phyloP scores from a whole-genome alignment of 2,797 vertebrate species.

The Danio choprae region DNA sequence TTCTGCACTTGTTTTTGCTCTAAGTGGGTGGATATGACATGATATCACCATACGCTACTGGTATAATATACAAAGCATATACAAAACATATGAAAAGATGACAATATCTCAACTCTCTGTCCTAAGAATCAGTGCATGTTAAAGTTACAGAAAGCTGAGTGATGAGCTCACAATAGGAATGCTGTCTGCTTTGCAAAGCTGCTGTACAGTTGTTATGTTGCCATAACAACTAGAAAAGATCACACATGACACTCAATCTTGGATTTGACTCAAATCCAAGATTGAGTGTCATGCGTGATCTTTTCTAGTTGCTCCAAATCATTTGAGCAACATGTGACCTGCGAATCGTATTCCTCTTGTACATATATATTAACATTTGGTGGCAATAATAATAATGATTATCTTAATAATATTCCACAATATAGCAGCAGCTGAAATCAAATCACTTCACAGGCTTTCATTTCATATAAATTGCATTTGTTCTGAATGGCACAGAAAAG shows the following conservation, averaged over 20 bases:
- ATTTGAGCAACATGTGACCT: not conserved
- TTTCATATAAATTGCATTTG: not conserved
- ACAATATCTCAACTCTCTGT: too few species aligned
- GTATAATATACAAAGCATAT: too few species aligned
- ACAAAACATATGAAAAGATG: too few species aligned
- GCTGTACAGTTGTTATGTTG: constrained; percentile 7
- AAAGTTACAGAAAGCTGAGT: too few species aligned
- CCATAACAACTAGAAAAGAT: constrained; percentile 42
- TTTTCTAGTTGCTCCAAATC: too few species aligned
- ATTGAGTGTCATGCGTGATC: too few species aligned
- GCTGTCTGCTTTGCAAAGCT: not conserved
- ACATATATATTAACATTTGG: not conserved
- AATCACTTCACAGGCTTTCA: not conserved
- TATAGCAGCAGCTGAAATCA: not conserved
- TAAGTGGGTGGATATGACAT: too few species aligned
- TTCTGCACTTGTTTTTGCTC: too few species aligned
- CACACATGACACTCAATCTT: not conserved
- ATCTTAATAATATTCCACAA: not conserved
- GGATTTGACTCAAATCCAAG: too few species aligned
- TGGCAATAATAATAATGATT: not conserved
- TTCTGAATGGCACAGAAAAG: not conserved
- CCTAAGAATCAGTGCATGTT: too few species aligned
- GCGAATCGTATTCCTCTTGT: not conserved
- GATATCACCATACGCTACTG: too few species aligned
- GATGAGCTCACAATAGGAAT: not conserved